These are phyloP conservation scores for Gallinago media DNA, from an alignment of 2,113 vertebrate genomes.

Conservation along the genomic window DNA sequence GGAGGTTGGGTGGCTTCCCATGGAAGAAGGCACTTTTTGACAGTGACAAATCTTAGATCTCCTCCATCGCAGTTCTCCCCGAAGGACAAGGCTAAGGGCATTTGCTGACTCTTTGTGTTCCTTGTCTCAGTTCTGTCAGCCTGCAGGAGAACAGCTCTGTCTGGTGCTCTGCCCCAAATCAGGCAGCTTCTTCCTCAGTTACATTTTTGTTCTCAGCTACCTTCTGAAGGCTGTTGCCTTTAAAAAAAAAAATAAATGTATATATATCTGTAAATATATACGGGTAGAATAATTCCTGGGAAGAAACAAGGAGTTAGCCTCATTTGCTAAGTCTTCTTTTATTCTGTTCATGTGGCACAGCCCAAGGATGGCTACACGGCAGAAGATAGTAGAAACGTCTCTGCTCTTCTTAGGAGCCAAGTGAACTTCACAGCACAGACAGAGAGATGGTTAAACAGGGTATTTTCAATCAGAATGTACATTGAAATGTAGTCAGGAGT, in stretches of 20 bases:
- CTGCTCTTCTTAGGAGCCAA: neutral
- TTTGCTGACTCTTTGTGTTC: neutral
- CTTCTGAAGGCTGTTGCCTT: neutral
- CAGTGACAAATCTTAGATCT: neutral
- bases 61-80: neutral
- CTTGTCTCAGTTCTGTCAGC: accelerated
- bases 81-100: neutral
- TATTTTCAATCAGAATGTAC: neutral
- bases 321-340: neutral
- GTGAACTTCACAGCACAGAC: neutral
- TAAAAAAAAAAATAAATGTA: neutral
- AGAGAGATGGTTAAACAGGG: neutral
- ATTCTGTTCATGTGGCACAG: accelerated
- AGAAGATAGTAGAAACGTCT: neutral
- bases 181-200: neutral
- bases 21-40: neutral
- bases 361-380: neutral
- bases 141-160: neutral
- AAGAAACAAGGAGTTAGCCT: neutral
- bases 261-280: too few relatives aligned
- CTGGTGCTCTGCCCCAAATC: neutral
- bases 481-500: neutral
- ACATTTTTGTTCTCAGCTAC: neutral
- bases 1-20: neutral
- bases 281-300: neutral